phyloP scores from a whole-genome alignment of 1,140 invertebrate species.

The Adoxophyes honmai region DNA sequence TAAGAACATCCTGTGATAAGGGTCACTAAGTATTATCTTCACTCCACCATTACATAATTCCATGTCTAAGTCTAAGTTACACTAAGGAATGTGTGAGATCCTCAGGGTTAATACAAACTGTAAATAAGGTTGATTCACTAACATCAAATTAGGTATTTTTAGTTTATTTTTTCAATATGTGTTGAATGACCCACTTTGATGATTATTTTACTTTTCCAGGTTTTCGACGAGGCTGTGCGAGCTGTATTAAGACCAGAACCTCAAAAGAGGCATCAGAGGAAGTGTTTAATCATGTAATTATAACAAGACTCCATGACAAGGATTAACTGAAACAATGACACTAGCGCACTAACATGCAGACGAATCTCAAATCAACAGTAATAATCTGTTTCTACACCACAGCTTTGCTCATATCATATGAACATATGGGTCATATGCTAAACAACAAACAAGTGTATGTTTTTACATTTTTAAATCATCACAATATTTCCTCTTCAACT shows the following conservation, averaged over 20 bases:
- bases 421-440: not conserved
- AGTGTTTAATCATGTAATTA: constrained; percentile 92
- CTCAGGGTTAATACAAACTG: too few relatives aligned
- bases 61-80: too few relatives aligned
- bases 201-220: constrained; percentile 75
- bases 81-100: too few relatives aligned
- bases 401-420: not conserved
- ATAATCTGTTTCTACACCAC: constrained; percentile 74
- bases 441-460: not conserved
- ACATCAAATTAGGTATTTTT: too few relatives aligned
- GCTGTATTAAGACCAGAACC: constrained; percentile 96
- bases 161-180: too few relatives aligned
- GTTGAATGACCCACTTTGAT: not conserved
- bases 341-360: constrained; percentile 47
- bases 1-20: too few relatives aligned
- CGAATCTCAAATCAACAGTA: constrained; percentile 69
- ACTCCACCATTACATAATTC: too few relatives aligned
- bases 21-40: too few relatives aligned
- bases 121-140: too few relatives aligned
- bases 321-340: constrained; percentile 29
- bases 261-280: constrained; percentile 93
- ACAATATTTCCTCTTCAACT: not conserved
- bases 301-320: constrained; percentile 43
- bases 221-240: constrained; percentile 98
- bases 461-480: not conserved